Evolutionary conservation across 2,113 vertebrate genomes (phyloP).

Genomic region (Vimba vimba): DNA sequence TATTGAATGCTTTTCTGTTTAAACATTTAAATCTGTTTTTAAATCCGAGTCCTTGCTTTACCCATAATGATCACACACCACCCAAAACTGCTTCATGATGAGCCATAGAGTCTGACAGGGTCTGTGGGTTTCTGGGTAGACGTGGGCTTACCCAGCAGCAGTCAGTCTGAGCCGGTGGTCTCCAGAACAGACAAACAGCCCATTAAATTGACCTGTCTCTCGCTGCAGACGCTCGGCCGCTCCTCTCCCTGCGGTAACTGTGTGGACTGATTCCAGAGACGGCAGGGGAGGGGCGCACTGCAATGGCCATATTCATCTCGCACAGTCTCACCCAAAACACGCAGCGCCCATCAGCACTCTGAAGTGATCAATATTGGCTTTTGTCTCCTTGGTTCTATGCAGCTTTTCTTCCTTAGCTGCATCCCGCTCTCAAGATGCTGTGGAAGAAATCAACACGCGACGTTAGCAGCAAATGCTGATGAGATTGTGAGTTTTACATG

Average conservation of each 20-base stretch:
- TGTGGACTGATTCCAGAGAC: conserved; percentile 14
- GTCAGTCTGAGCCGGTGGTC: conserved; percentile 66
- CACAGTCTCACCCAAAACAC: neutral
- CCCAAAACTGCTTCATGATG: neutral
- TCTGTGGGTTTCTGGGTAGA: conserved; percentile 25
- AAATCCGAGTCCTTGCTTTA: neutral
- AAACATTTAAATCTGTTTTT: neutral
- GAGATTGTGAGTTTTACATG: neutral
- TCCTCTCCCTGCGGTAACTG: conserved; percentile 32
- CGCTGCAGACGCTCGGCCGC: neutral
- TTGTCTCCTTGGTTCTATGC: neutral
- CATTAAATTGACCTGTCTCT: conserved; percentile 64
- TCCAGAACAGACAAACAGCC: conserved; percentile 63
- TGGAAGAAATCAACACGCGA: neutral
- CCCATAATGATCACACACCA: neutral
- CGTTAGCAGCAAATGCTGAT: neutral
- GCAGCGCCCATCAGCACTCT: conserved; percentile 11
- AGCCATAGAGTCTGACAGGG: conserved; percentile 8
- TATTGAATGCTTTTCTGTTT: neutral
- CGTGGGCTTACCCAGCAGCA: conserved; percentile 56
- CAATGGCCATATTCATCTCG: conserved; percentile 29
- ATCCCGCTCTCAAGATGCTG: neutral
- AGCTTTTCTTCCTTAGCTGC: neutral
- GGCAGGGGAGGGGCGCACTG: conserved; percentile 3
- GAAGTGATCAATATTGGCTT: conserved; percentile 30